Percentiles rank a stretch among this genome's conserved stretches.
Evolutionary conservation across 2,797 vertebrate species (phyloP).

Genomic region (Xenopus petersii): DNA sequence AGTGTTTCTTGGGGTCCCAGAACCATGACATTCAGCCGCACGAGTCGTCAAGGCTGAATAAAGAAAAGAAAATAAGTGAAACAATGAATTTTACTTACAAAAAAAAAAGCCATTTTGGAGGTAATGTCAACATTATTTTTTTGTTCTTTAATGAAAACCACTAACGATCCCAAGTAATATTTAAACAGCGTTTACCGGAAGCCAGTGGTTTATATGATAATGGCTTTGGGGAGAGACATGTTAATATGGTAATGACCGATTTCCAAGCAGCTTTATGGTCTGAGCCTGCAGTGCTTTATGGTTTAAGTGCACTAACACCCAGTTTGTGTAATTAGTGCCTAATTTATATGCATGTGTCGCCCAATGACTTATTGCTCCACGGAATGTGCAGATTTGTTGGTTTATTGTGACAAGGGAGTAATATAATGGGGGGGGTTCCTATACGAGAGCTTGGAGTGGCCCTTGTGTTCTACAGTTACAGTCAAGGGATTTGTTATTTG

Average conservation of each 20-base stretch:
- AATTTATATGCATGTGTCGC: constrained; percentile 41
- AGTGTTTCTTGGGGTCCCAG: background rate
- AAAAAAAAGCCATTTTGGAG: background rate
- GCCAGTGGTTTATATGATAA: constrained; percentile 60
- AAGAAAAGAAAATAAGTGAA: background rate
- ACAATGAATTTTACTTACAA: background rate
- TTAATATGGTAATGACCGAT: constrained; percentile 57
- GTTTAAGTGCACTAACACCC: constrained; percentile 44
- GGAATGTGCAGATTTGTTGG: background rate
- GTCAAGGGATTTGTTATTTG: too few relatives aligned
- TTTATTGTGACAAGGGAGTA: constrained; percentile 26
- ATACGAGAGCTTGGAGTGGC: too few relatives aligned
- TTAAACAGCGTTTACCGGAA: constrained; percentile 57
- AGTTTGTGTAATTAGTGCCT: constrained; percentile 58
- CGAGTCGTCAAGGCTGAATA: background rate
- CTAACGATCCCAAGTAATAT: constrained; percentile 27
- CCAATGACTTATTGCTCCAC: constrained; percentile 24
- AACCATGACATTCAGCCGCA: too few relatives aligned
- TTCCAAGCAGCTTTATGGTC: constrained; percentile 54
- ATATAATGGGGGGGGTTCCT: background rate
- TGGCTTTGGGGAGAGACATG: constrained; percentile 54
- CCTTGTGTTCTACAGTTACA: too few relatives aligned
- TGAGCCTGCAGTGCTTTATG: constrained; percentile 54
- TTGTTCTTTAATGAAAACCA: background rate
- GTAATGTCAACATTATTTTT: background rate